Percentiles rank a stretch among this genome's conserved stretches.
phyloP scores from a whole-genome alignment of 2,113 vertebrate species.

The Rana temporaria region DNA sequence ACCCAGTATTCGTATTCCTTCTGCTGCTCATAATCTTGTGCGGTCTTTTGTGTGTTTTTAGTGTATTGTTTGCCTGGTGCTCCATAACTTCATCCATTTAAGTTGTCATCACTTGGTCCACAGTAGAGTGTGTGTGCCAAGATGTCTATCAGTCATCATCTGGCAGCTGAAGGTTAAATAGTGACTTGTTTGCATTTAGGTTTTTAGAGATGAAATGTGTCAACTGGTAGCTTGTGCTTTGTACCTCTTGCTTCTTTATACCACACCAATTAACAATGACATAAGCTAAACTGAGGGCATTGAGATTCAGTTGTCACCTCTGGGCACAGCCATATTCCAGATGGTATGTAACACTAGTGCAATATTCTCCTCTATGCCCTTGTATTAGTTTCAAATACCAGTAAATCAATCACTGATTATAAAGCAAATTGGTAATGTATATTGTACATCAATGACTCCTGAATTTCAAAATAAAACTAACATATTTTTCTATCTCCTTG shows the following conservation, averaged over 20 bases:
- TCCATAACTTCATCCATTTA: not conserved
- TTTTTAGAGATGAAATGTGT: conserved; percentile 6
- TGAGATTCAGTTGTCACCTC: not conserved
- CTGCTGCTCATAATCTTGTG: not conserved
- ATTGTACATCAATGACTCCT: not conserved
- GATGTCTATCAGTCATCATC: not conserved
- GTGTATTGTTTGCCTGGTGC: not conserved
- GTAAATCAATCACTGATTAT: no score
- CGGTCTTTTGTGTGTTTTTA: not conserved
- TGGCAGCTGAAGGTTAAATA: conserved; percentile 18
- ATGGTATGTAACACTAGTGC: not conserved
- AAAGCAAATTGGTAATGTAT: no score
- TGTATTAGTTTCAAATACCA: no score
- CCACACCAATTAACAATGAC: not conserved
- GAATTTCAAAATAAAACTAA: not conserved
- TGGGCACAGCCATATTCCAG: not conserved
- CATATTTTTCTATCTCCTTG: conserved; percentile 49
- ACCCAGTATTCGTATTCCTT: no score
- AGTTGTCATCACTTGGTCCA: not conserved
- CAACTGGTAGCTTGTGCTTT: not conserved
- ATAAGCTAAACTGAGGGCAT: not conserved
- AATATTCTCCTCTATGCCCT: no score
- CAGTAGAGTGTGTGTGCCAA: not conserved
- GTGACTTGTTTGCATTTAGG: conserved; percentile 17
- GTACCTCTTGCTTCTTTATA: not conserved